Evolutionary conservation across 2,113 vertebrate species (phyloP).

Genomic region (Chaetops frenatus): DNA sequence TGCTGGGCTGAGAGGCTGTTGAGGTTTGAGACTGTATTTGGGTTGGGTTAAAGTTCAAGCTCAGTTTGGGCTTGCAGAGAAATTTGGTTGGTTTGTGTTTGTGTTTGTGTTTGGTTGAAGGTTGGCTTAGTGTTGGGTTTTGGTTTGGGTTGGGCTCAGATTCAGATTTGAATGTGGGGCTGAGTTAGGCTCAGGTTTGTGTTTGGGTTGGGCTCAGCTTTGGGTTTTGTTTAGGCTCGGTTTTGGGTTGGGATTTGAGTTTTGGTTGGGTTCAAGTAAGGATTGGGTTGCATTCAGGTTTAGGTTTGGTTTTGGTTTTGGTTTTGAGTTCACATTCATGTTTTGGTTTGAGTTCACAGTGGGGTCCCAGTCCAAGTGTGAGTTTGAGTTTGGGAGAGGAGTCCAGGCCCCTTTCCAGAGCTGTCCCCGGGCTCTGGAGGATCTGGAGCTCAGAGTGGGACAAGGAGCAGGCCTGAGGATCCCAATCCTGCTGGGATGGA

Average conservation of each 20-base stretch:
- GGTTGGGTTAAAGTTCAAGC: background rate
- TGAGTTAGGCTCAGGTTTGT: background rate
- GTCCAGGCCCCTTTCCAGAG: background rate
- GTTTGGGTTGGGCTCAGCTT: background rate
- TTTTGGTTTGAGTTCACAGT: background rate
- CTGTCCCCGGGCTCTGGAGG: background rate
- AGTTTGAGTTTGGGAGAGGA: background rate
- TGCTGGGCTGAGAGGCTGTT: background rate
- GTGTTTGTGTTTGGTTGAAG: background rate
- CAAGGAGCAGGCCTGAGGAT: background rate
- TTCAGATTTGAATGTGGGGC: background rate
- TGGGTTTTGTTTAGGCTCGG: background rate
- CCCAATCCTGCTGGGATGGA: background rate
- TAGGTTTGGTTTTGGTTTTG: background rate
- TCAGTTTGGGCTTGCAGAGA: background rate
- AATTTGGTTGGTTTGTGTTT: background rate
- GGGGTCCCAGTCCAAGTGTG: background rate
- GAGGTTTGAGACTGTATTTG: background rate
- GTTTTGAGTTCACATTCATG: background rate
- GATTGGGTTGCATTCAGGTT: background rate
- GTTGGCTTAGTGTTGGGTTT: fast-evolving
- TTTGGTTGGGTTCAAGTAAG: background rate
- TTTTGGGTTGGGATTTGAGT: background rate
- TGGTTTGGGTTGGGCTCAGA: background rate
- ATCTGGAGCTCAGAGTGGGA: fast-evolving